phyloP scores from a whole-genome alignment of 2,888 invertebrate genomes.

The Muschampia plurimacula region DNA sequence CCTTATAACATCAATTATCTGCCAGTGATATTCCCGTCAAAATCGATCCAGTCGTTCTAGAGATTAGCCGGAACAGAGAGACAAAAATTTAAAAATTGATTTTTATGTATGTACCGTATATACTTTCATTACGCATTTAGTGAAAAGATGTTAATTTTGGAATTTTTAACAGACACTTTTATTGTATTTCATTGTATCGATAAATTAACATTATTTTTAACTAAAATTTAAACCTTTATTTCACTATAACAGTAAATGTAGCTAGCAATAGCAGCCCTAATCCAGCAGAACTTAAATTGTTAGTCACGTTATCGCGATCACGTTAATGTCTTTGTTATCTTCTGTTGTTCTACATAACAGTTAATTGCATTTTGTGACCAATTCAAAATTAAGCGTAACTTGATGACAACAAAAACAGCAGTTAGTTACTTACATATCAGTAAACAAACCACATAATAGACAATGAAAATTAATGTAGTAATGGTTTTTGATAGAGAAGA shows the following conservation, averaged over 20 bases:
- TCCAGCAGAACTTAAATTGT: slow-evolving; percentile 27
- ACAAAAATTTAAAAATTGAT: no score
- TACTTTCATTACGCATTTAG: no score
- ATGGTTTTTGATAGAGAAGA: neutral
- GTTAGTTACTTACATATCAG: neutral
- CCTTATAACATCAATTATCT: no score
- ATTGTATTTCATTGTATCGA: no score
- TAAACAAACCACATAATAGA: neutral
- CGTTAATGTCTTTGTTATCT: slow-evolving; percentile 35
- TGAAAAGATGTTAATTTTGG: no score
- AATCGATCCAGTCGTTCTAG: no score
- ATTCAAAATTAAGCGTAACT: neutral
- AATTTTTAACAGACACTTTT: no score
- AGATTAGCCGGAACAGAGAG: no score
- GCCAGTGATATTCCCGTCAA: no score
- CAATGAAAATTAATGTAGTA: neutral
- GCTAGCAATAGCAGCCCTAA: slow-evolving; percentile 14
- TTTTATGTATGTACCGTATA: no score
- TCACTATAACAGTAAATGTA: neutral
- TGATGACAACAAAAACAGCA: neutral
- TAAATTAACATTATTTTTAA: no score
- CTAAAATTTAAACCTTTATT: no score
- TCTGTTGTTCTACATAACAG: slow-evolving; percentile 20
- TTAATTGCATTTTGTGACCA: slow-evolving; percentile 26
- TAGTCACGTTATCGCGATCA: slow-evolving; percentile 33